Conservation (phyloP, 2,113 vertebrate species). For the Pachycephala philippinensis region DNA sequence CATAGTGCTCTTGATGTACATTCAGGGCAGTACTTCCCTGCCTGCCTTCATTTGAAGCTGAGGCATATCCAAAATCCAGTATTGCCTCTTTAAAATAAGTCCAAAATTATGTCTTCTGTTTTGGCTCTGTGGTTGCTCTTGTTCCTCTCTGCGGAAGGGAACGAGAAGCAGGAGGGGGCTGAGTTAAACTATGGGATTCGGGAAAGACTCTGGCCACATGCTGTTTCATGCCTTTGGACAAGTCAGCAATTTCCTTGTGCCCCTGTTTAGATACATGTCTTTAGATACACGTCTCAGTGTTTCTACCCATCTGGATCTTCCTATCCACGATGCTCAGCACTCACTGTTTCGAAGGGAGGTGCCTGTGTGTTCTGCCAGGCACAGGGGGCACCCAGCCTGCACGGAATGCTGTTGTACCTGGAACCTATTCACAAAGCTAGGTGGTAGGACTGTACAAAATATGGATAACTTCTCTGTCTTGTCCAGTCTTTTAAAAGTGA, state of each 20-base stretch:
- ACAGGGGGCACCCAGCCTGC: neutral
- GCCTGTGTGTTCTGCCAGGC: neutral
- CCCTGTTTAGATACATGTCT: neutral
- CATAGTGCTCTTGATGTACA: neutral
- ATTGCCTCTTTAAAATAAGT: neutral
- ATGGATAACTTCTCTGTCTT: neutral
- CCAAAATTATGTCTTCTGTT: neutral
- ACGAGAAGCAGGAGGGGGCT: neutral
- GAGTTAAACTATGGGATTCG: neutral
- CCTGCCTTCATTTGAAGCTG: neutral
- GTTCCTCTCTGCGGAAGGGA: neutral
- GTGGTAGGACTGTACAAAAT: neutral
- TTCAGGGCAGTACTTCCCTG: neutral
- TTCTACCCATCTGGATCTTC: neutral
- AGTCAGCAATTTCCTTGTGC: neutral
- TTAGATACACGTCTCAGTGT: rapidly evolving
- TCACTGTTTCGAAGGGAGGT: rapidly evolving
- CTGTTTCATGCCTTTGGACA: neutral
- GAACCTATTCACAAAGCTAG: neutral
- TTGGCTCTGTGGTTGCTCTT: neutral
- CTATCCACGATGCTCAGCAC: neutral
- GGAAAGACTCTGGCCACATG: neutral
- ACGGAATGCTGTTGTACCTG: neutral
- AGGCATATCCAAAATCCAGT: neutral
- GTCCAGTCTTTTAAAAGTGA: neutral